phyloP scores from a whole-genome alignment of 1,140 invertebrate genomes.

The Apis laboriosa region DNA sequence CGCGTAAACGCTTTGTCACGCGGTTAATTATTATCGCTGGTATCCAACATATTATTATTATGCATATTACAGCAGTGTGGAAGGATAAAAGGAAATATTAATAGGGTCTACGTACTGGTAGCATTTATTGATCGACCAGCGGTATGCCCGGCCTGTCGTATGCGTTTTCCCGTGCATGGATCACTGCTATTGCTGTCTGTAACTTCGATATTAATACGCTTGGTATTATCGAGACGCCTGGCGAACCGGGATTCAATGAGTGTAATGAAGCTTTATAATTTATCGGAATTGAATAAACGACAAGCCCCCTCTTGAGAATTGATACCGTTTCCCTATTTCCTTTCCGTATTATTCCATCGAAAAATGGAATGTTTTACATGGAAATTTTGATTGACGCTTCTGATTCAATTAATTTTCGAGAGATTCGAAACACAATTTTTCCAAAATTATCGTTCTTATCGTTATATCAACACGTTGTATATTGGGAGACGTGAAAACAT shows the following conservation, averaged over 20 bases:
- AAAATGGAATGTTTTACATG: too few species aligned
- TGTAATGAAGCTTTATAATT: constrained; percentile 17
- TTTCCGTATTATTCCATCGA: not conserved
- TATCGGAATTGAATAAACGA: not conserved
- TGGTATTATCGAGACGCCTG: constrained; percentile 9
- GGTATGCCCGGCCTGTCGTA: constrained; percentile 1
- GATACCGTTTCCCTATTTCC: too few species aligned
- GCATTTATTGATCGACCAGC: constrained; percentile 34
- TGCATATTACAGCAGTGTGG: not conserved
- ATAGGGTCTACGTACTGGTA: constrained; percentile 32
- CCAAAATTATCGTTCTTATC: too few species aligned
- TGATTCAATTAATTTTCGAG: too few species aligned
- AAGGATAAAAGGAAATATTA: constrained; percentile 43
- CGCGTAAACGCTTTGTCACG: constrained; percentile 19
- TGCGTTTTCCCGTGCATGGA: not conserved
- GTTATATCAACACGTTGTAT: too few species aligned
- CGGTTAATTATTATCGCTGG: not conserved
- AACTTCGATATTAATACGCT: constrained; percentile 10
- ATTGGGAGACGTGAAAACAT: too few species aligned
- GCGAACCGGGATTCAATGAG: constrained; percentile 1
- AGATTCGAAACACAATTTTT: too few species aligned
- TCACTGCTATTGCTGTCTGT: constrained; percentile 17
- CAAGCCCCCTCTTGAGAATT: not conserved
- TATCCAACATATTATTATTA: constrained; percentile 16
- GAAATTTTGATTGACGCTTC: too few species aligned